A percentile compares a stretch with the other conserved stretches of the same genome.
These are phyloP conservation scores for Hemibates koningsi DNA, from an alignment of 2,113 vertebrate genomes.

Conservation along the genomic window DNA sequence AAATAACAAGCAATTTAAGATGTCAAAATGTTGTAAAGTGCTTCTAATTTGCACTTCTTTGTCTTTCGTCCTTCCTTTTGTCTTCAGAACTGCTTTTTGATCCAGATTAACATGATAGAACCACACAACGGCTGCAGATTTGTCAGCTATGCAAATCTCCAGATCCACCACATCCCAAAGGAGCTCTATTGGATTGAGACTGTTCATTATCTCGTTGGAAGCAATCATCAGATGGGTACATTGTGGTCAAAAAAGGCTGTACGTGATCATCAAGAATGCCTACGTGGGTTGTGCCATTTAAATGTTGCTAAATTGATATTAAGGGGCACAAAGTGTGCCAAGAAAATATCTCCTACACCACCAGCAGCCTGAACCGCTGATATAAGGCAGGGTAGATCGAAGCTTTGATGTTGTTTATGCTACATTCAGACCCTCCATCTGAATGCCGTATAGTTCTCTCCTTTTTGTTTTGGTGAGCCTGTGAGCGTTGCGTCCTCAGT, in stretches of 20 bases:
- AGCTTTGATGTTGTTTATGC: neutral
- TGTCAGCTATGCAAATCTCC: neutral
- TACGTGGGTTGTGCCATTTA: neutral
- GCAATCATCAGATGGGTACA: neutral
- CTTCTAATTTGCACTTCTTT: neutral
- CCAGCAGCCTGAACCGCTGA: neutral
- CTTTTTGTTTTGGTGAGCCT: neutral
- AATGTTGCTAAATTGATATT: neutral
- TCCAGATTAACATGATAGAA: neutral
- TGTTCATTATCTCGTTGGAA: neutral
- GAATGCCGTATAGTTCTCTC: neutral
- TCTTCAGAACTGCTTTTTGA: neutral
- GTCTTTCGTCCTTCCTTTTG: neutral
- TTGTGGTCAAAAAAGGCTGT: neutral
- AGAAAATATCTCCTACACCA: neutral
- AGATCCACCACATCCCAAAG: neutral
- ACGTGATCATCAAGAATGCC: neutral
- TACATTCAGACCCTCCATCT: neutral
- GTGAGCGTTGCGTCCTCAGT: fast-evolving
- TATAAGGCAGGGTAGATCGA: neutral
- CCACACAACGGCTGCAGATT: neutral
- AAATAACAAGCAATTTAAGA: neutral
- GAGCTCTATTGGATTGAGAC: neutral
- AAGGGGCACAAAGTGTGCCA: neutral
- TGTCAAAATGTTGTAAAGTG: neutral